These are phyloP conservation scores for Bombus sylvicola DNA, from an alignment of 1,140 invertebrate genomes.

Conservation along the genomic window DNA sequence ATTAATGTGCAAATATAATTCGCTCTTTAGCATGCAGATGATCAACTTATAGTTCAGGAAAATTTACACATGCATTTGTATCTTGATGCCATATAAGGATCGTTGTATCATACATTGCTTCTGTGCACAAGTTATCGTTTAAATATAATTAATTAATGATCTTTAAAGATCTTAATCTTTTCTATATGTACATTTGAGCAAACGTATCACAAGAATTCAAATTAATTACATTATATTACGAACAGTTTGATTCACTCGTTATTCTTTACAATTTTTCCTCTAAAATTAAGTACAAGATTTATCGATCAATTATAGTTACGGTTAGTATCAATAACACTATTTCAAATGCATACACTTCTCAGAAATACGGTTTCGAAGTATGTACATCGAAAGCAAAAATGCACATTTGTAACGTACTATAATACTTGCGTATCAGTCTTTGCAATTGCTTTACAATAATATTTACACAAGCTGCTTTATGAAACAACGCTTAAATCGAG, in stretches of 20 bases:
- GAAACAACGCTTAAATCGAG: neutral
- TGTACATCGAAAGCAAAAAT: neutral
- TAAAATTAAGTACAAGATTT: neutral
- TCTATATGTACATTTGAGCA: neutral
- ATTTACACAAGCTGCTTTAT: neutral
- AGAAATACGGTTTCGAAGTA: neutral
- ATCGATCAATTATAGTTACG: neutral
- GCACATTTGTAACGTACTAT: neutral
- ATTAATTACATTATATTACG: neutral
- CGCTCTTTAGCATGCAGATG: slow-evolving; percentile 13
- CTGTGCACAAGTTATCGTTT: neutral
- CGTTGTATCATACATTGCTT: slow-evolving; percentile 6
- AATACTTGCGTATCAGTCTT: slow-evolving; percentile 44
- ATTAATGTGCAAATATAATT: slow-evolving; percentile 23
- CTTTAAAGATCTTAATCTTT: neutral
- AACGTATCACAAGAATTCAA: neutral
- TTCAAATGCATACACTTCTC: neutral
- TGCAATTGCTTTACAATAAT: neutral
- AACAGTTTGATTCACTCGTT: neutral
- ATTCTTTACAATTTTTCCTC: neutral
- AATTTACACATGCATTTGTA: slow-evolving; percentile 23
- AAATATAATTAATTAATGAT: neutral
- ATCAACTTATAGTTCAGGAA: neutral
- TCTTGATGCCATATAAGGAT: neutral
- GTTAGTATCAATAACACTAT: neutral